Evolutionary conservation across 2,888 invertebrate genomes (phyloP).

Genomic region (Falcaria lacertinaria): DNA sequence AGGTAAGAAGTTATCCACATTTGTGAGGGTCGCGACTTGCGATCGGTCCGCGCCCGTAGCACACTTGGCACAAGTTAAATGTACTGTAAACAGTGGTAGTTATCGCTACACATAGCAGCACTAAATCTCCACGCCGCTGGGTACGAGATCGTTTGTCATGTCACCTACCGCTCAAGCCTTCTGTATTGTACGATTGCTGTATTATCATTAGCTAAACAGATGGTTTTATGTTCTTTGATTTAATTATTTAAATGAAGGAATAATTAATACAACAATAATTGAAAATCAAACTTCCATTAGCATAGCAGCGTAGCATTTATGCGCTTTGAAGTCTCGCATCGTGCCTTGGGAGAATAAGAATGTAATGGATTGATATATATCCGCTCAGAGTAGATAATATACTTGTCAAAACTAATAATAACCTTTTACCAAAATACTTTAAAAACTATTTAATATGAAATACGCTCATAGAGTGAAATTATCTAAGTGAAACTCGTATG

Average conservation of each 20-base stretch:
- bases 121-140: conserved; percentile 58
- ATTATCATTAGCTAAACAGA: background rate
- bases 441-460: too few species aligned
- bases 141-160: conserved; percentile 55
- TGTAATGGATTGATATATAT: too few species aligned
- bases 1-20: conserved; percentile 21
- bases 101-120: conserved; percentile 59
- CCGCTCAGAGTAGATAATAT: too few species aligned
- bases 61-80: conserved; percentile 70
- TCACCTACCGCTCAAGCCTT: conserved; percentile 47
- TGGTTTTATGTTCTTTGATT: background rate
- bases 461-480: too few species aligned
- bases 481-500: too few species aligned
- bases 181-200: conserved; percentile 28
- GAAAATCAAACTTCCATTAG: too few species aligned
- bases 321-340: too few species aligned
- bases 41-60: conserved; percentile 24
- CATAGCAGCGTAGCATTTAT: too few species aligned
- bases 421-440: too few species aligned
- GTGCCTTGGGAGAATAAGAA: too few species aligned
- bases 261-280: too few species aligned
- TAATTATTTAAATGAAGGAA: background rate
- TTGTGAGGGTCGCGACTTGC: conserved; percentile 29
- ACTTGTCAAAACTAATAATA: too few species aligned
- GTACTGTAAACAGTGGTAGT: conserved; percentile 74